Percentiles rank a stretch among this genome's conserved stretches.
Evolutionary conservation across 1,140 invertebrate genomes (phyloP).

Genomic region (Ostrea edulis): DNA sequence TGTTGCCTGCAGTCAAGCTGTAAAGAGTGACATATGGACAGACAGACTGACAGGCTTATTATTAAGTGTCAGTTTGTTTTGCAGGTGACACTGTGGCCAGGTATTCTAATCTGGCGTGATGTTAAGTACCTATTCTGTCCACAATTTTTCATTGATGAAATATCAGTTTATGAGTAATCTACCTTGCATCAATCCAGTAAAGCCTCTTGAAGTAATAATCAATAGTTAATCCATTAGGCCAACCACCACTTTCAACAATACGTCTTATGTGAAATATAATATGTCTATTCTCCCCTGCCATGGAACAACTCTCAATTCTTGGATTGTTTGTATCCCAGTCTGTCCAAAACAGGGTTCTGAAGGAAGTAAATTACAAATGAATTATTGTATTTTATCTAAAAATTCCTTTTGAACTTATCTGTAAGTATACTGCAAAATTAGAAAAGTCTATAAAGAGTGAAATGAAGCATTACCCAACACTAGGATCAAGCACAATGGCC

Average conservation of each 20-base stretch:
- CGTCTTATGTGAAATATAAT: conserved; percentile 78
- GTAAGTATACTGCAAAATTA: background rate
- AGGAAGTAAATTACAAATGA: conserved; percentile 16
- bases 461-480: conserved; percentile 82
- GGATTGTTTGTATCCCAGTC: conserved; percentile 89
- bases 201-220: conserved; percentile 83
- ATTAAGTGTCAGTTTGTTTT: no score
- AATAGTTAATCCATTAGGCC: conserved; percentile 86
- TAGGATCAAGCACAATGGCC: conserved; percentile 91
- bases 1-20: no score
- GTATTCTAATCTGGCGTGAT: no score
- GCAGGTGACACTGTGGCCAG: no score
- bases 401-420: no score
- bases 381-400: no score
- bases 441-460: background rate
- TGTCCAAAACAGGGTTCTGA: conserved; percentile 90
- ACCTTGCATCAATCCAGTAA: conserved; percentile 87
- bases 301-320: conserved; percentile 81
- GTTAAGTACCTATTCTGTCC: no score
- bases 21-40: no score
- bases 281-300: conserved; percentile 82
- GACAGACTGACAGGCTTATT: no score
- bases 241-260: conserved; percentile 82
- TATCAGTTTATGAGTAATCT: background rate
- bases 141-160: background rate